Conservation (phyloP, 2,888 invertebrate species). For the Parelbella ahira region DNA sequence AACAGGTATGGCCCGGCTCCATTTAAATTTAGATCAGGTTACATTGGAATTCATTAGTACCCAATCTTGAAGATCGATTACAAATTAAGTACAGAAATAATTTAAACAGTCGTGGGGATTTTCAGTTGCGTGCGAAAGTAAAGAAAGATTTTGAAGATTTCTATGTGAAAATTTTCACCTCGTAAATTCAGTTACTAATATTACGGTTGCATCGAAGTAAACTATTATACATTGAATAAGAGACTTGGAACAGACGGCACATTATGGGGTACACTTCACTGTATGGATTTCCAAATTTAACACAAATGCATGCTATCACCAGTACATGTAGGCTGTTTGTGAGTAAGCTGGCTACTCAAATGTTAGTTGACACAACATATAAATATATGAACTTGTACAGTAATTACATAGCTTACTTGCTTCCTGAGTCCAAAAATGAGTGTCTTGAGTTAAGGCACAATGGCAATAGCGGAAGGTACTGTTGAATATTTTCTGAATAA, state of each 20-base stretch:
- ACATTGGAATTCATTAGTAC: too few species aligned
- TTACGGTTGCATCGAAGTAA: conserved; percentile 20
- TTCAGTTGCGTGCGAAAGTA: too few species aligned
- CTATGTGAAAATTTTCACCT: too few species aligned
- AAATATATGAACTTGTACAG: conserved; percentile 43
- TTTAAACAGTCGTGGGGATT: too few species aligned
- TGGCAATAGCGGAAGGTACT: conserved; percentile 4
- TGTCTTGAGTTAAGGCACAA: conserved; percentile 24
- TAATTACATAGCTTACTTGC: conserved; percentile 56
- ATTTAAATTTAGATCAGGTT: too few species aligned
- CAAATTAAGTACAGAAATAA: too few species aligned
- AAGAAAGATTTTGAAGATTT: too few species aligned
- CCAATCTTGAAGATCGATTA: too few species aligned
- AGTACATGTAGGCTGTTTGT: conserved; percentile 50
- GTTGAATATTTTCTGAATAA: too few species aligned
- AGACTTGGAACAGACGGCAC: conserved; percentile 36
- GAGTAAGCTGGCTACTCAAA: conserved; percentile 54
- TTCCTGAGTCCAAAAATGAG: conserved; percentile 43
- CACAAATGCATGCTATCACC: conserved; percentile 56
- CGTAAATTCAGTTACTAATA: too few species aligned
- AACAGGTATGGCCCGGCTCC: too few species aligned
- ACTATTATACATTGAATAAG: conserved; percentile 3
- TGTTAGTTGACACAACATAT: conserved; percentile 62
- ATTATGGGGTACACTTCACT: conserved; percentile 34
- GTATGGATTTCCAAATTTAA: conserved; percentile 2